Conservation (phyloP, 2,797 vertebrate genomes). For the Phataginus tricuspis region DNA sequence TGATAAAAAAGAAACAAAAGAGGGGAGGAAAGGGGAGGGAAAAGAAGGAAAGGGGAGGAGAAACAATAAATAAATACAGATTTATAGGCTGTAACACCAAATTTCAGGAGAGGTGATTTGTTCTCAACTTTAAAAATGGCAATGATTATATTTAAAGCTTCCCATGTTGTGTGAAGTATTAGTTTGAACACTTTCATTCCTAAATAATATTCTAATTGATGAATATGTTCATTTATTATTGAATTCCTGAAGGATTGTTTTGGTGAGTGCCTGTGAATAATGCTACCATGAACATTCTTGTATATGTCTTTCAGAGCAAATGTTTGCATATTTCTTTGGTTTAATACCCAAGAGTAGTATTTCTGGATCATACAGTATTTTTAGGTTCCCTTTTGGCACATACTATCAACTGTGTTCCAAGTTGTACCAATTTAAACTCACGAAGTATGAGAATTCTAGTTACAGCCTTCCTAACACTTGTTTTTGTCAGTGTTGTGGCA, state of each 20-base stretch:
- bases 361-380: neutral
- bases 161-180: neutral
- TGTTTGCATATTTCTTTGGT: neutral
- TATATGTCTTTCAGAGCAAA: neutral
- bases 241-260: neutral
- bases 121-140: neutral
- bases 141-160: neutral
- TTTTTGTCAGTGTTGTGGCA: neutral
- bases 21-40: neutral
- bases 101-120: neutral
- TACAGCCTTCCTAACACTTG: neutral
- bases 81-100: neutral
- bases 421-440: neutral
- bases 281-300: neutral
- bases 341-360: neutral
- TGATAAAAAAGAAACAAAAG: neutral
- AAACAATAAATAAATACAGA: neutral
- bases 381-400: neutral
- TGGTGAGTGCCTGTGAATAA: neutral
- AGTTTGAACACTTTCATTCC: neutral
- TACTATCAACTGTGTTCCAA: neutral
- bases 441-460: neutral
- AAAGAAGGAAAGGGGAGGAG: neutral
- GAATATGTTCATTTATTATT: neutral
- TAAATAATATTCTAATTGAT: neutral